Evolutionary conservation across 2,797 vertebrate genomes (phyloP), one percentile per base, ranked within the genome.

Genomic region (Acanthopagrus latus): DNA sequence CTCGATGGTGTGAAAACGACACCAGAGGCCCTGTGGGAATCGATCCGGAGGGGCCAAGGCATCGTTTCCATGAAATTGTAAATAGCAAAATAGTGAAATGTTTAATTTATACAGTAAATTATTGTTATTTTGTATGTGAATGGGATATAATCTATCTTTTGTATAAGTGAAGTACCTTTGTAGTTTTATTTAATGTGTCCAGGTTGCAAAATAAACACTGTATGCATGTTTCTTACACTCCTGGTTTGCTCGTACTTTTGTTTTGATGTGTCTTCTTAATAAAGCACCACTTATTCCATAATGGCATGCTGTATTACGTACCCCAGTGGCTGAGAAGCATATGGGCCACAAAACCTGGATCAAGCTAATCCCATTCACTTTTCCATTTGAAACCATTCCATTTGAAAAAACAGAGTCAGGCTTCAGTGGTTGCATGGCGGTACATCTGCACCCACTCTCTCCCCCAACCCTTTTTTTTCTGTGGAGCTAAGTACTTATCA

Each of bases 41-140:
- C 27, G 8, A 81, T 77, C 85, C 23, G 13, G 29, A 78, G 78
- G 72, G 74, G 64, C 70, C 62, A 72, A 85, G 86, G 78, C 82
- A 77, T 90, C 88, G 83, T 93, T 90, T 94, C 90, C 84, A 91
- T 90, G 63, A 71, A 91, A 93, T 90, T 96, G 95, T 96, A 96
- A 89, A 95, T 96, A 95, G 86, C 83, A 80, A 93, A 94, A 90
- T 91, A 94, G 90, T 95, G 88, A 94, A 85, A 92, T 86, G 89
- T 93, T 95, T 96, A 94, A 96, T 96, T 96, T 96, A 96, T 96
- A 95, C 94, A 94, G 94, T 96, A 96, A 96, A 94, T 96, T 96
- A 96, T 96, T 95, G 89, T 95, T 95, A 87, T 95, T 96, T 95
- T 95, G 91, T 95, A 95, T 90, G 93, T 95, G 94, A 94, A 95